Percentiles rank a stretch among this genome's conserved stretches.
phyloP scores from a whole-genome alignment of 1,140 invertebrate species.

The Chrysomallon squamiferum region DNA sequence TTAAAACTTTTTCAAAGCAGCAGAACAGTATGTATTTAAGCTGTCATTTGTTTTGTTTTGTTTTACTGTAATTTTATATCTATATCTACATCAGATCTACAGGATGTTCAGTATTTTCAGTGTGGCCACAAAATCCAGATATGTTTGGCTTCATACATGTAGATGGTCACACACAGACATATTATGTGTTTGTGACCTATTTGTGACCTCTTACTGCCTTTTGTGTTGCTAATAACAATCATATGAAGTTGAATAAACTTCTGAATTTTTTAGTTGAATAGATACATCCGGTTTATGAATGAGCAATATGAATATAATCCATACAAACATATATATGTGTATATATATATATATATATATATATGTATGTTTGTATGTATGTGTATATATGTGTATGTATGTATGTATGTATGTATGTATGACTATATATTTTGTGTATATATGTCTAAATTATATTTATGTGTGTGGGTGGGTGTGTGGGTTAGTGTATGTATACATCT shows the following conservation, averaged over 20 bases:
- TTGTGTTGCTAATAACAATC: too few species aligned
- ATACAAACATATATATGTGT: conserved; percentile 8
- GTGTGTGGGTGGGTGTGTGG: conserved; percentile 6
- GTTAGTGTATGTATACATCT: conserved; percentile 1
- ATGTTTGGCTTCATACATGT: not conserved
- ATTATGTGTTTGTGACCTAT: too few species aligned
- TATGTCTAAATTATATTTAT: not conserved
- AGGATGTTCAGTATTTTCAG: not conserved
- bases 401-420: not conserved
- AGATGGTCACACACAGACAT: not conserved
- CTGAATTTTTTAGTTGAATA: too few species aligned
- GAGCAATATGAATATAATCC: too few species aligned
- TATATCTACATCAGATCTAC: too few species aligned
- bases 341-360: conserved; percentile 7
- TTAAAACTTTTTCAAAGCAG: too few species aligned
- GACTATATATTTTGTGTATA: not conserved
- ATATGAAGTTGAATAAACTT: too few species aligned
- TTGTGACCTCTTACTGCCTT: too few species aligned
- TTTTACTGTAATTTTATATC: too few species aligned
- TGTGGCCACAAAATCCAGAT: not conserved
- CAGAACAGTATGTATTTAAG: too few species aligned
- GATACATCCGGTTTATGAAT: too few species aligned
- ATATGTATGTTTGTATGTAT: not conserved
- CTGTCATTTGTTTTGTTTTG: too few species aligned
- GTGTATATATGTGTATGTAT: conserved; percentile 1